A percentile compares a stretch with the other conserved stretches of the same genome.
phyloP scores from a whole-genome alignment of 2,797 vertebrate genomes.

The Cephalopachus bancanus region DNA sequence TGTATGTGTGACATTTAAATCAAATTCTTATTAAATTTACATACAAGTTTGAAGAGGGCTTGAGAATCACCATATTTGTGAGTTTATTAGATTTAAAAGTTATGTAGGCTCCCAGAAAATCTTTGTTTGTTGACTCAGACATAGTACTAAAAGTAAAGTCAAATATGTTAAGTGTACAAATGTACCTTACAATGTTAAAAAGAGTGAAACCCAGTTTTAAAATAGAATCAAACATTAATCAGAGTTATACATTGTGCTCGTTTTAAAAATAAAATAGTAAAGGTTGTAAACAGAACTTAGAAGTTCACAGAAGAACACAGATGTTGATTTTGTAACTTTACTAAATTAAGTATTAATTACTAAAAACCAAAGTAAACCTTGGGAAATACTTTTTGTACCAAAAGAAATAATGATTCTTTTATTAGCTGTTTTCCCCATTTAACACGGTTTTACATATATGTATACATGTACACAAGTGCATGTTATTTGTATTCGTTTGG shows the following conservation, averaged over 20 bases:
- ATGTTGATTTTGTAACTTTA: neutral
- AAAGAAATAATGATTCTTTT: neutral
- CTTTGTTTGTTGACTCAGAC: neutral
- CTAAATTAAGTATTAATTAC: neutral
- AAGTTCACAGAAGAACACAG: neutral
- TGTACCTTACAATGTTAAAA: neutral
- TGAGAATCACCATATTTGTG: neutral
- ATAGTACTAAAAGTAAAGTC: neutral
- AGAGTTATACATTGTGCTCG: neutral
- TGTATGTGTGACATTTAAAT: neutral
- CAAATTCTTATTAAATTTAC: neutral
- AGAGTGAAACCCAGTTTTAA: neutral
- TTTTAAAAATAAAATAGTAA: neutral
- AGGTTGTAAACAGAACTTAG: neutral
- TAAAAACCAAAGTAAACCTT: neutral
- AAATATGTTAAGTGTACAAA: neutral
- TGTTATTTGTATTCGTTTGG: too few species aligned
- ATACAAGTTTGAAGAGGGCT: neutral
- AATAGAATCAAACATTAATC: neutral
- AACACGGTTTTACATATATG: neutral
- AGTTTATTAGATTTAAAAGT: neutral
- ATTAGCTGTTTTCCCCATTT: neutral
- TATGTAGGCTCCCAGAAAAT: neutral
- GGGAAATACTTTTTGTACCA: neutral
- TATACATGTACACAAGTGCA: neutral